phyloP scores from a whole-genome alignment of 2,888 invertebrate species.

The Anthophora plumipes region DNA sequence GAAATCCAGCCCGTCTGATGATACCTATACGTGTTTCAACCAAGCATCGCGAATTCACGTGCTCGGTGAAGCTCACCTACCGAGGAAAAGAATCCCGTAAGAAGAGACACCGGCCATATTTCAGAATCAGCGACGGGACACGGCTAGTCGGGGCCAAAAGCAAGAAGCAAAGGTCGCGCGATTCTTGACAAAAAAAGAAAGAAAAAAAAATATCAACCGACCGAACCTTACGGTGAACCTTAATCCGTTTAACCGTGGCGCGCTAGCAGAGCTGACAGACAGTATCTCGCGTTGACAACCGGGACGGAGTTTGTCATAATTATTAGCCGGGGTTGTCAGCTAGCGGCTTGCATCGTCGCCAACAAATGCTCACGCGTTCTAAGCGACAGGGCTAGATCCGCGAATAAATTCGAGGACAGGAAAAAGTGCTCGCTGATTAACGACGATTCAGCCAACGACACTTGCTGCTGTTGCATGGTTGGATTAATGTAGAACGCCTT shows the following conservation, averaged over 20 bases:
- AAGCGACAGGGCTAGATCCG: slow-evolving; percentile 33
- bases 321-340: slow-evolving; percentile 73
- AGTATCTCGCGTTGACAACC: slow-evolving; percentile 67
- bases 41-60: slow-evolving; percentile 10
- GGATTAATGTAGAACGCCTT: slow-evolving; percentile 24
- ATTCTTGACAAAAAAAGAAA: too few relatives aligned
- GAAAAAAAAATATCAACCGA: slow-evolving; percentile 6
- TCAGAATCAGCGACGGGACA: slow-evolving; percentile 64
- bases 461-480: neutral
- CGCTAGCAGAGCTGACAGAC: slow-evolving; percentile 68
- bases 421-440: slow-evolving; percentile 49
- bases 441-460: slow-evolving; percentile 40
- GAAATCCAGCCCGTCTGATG: neutral
- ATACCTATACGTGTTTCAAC: slow-evolving; percentile 5
- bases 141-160: slow-evolving; percentile 11
- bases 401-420: slow-evolving; percentile 50
- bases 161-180: slow-evolving; percentile 59
- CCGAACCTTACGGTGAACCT: slow-evolving; percentile 40
- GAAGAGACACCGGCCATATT: slow-evolving; percentile 57
- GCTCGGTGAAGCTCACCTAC: neutral
- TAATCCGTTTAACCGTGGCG: slow-evolving; percentile 71
- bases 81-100: neutral
- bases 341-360: slow-evolving; percentile 53
- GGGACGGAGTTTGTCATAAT: slow-evolving; percentile 82
- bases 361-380: slow-evolving; percentile 33